A percentile compares a stretch with the other conserved stretches of the same genome.
These are phyloP conservation scores for Turritopsis rubra DNA, from an alignment of 30 jellyfish, hydroid and myxozoan species.

Conservation along the genomic window DNA sequence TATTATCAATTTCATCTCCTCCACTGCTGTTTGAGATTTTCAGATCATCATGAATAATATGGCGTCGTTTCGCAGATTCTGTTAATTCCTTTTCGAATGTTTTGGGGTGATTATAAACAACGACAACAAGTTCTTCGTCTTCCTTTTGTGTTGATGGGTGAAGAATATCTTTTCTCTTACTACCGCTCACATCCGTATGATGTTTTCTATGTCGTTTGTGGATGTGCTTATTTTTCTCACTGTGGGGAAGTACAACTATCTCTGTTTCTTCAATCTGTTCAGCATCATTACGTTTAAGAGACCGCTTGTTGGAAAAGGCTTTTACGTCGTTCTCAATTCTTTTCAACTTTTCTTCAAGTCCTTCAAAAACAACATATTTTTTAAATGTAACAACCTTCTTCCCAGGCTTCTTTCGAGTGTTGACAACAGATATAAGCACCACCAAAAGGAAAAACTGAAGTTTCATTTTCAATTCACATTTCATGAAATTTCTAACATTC, in stretches of 20 bases:
- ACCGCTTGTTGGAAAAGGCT: not conserved
- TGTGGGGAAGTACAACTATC: not conserved
- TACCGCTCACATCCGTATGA: not conserved
- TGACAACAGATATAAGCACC: not conserved
- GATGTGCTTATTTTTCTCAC: not conserved
- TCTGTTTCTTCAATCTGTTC: not conserved
- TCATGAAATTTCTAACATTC: not conserved
- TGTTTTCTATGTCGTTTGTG: not conserved
- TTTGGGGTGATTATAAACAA: not conserved
- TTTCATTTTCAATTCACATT: not conserved
- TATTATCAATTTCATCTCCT: not conserved
- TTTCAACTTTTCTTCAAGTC: not conserved
- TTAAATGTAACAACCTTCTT: not conserved
- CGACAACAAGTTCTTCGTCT: slow-evolving; percentile 4
- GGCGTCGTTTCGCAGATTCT: slow-evolving; percentile 4
- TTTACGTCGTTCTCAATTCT: not conserved
- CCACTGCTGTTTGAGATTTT: not conserved
- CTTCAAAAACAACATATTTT: not conserved
- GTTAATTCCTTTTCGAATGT: not conserved
- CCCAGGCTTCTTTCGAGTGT: not conserved
- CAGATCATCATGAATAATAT: not conserved
- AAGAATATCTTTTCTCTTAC: slow-evolving; percentile 2
- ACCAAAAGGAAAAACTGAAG: too few species aligned
- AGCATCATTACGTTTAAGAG: not conserved
- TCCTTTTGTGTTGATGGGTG: not conserved